Base-by-base conservation (phyloP, 2,113 vertebrate genomes). In the Columbina picui region DNA sequence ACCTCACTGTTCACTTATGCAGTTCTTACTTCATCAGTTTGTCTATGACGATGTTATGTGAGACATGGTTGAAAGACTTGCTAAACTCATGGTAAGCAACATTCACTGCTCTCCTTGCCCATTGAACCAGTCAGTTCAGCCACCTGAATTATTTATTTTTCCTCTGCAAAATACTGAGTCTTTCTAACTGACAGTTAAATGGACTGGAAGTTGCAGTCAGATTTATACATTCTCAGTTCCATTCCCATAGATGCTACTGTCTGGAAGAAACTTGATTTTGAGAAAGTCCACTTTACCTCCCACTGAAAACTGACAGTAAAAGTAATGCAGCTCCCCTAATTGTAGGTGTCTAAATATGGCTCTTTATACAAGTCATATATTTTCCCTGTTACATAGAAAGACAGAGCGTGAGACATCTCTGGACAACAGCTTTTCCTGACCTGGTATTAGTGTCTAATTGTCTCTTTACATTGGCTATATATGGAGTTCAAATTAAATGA, bases 361-460 rank as follows among this genome's bases (percentile, higher is more conserved):
- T 5, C 27, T 68, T 74, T 61, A 38, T 26, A 32, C 19, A 56
- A 56, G 13, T 74, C 27, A 23, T 53, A 16, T 38, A 12, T 92
- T 77, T 92, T 83, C 52, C 29, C 29, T 78, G 14, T 70, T 70
- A 45, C 18, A 30, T 47, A n/a, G n/a, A 71, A 77, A 83, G 25
- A 21, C 2, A n/a, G 32, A 82, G 32, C 0, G 2, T 0, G 4
- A 71, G 14, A 39, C 27, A 26, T 8, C 41, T 57, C 70, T 3
- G 3, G 26, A 52, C 15, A 70, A 27, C 47, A 81, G 6, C 32
- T 63, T 69, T 69, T 49, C 23, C 18, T 38, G 19, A 29, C 14
- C 8, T 52, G 19, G 17, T 59, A 7, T 38, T 50, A 38, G 21
- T 76, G 36, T 38, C 56, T 76, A 38, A 56, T 20, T 81, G 7